These are phyloP conservation scores for Pinctada fucata DNA, from an alignment of 2,888 invertebrate genomes.

Conservation along the genomic window DNA sequence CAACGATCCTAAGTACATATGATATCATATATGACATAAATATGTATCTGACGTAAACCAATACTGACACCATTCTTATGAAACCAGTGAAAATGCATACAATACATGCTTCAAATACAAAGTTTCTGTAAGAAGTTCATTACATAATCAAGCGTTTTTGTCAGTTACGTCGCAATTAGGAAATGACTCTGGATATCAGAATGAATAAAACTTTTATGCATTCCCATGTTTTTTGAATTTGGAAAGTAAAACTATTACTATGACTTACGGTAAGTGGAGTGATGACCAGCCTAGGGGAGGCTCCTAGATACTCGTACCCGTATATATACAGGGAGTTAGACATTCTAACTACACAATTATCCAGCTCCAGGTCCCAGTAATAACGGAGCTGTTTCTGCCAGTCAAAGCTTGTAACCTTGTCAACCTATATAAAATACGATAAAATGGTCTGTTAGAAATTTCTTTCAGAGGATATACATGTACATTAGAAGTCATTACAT, in stretches of 20 bases:
- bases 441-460: background rate
- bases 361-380: slow-evolving; percentile 88
- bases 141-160: no score
- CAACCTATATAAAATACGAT: slow-evolving; percentile 51
- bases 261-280: slow-evolving; percentile 77
- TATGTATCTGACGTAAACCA: no score
- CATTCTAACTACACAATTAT: slow-evolving; percentile 85
- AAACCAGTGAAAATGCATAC: no score
- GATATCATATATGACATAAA: background rate
- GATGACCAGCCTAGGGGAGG: slow-evolving; percentile 77
- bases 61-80: no score
- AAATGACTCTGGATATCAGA: no score
- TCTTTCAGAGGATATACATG: background rate
- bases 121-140: no score
- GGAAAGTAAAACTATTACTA: background rate
- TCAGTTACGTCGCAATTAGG: no score
- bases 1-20: slow-evolving; percentile 80
- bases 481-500: background rate
- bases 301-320: slow-evolving; percentile 78
- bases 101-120: no score
- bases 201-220: no score
- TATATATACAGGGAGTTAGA: slow-evolving; percentile 76
- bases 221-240: no score
- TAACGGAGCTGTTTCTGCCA: slow-evolving; percentile 94
- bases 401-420: slow-evolving; percentile 85